Base-by-base conservation (phyloP, 2,888 invertebrate genomes). In the Capitulum mitella region DNA sequence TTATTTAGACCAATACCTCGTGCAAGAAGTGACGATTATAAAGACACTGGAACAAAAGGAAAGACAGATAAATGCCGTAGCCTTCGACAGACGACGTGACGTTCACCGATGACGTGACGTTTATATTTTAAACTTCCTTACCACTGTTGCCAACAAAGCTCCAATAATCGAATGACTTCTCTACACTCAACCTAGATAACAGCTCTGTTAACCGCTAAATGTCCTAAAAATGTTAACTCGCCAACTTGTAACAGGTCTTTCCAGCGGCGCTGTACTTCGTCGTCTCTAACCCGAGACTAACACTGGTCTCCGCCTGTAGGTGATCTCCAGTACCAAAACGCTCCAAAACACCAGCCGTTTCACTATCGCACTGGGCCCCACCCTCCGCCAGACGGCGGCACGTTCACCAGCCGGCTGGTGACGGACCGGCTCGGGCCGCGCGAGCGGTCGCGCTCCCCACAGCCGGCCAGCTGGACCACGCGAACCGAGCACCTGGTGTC, bases 231-330 rank as follows among this genome's bases (percentile, higher is more conserved):
- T 37, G 22, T 37, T 70, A 37, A 70, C 70, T 12, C 3, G 1
- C 1, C 22, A 37, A 8, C 37, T 14, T 2, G 16, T 64, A 64
- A 64, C 64, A 16, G 0, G 12, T 61, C 70, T 8, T 22, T 51
- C 19, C 70, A 22, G 37, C 10, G 58, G 8, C 58, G n/a, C 32
- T 32, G 61, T 16, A 3, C 51, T 16, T 34, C 34, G 64, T 64
- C 34, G n/a, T 34, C 70, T 70, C 70, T 70, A 70, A 70, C 70
- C 37, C 22, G 61, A n/a, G 12, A 32, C 61, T 61, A 61, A 61
- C 37, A 8, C 34, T 6, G 19, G 22, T 34, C 70, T 37, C 70
- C 37, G 6, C 10, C 70, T 70, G 70, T 70, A 70, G 70, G 70
- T 70, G 70, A 16, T 10, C 22, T 70, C 37, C 70, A 70, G 1